phyloP scores from a whole-genome alignment of 2,113 vertebrate species.

The Xiphophorus maculatus region DNA sequence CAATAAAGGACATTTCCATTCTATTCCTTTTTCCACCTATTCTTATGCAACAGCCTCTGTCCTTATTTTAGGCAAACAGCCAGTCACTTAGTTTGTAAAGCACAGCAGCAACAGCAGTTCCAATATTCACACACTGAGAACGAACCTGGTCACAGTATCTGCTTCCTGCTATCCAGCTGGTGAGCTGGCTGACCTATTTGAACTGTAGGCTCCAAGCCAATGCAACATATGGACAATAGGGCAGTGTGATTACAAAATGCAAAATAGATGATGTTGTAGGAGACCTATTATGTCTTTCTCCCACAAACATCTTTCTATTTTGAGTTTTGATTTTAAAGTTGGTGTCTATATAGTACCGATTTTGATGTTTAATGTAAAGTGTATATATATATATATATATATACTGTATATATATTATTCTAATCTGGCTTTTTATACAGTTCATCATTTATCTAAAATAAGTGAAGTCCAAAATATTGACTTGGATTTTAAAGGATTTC shows the following conservation, averaged over 20 bases:
- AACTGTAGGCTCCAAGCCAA: constrained; percentile 42
- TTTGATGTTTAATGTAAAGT: no score
- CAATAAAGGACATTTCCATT: no score
- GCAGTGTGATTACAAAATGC: not conserved
- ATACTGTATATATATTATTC: no score
- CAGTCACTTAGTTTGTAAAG: constrained; percentile 43
- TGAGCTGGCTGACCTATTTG: constrained; percentile 41
- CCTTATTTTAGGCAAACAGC: constrained; percentile 46
- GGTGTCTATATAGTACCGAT: no score
- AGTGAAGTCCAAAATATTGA: not conserved
- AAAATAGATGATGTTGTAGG: not conserved
- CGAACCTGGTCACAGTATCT: constrained; percentile 17
- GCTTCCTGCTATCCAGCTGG: constrained; percentile 46
- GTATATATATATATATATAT: not conserved
- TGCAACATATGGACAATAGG: constrained; percentile 16
- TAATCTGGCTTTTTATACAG: not conserved
- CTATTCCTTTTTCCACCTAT: no score
- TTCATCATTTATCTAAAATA: not conserved
- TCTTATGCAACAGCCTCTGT: constrained; percentile 52
- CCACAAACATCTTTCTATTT: not conserved
- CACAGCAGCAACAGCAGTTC: constrained; percentile 53
- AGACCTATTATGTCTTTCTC: not conserved
- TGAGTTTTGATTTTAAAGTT: no score
- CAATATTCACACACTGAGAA: constrained; percentile 34
- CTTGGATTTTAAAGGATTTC: no score